Base-by-base conservation (phyloP, 1,140 invertebrate species). In the Nixonia krombeini region DNA sequence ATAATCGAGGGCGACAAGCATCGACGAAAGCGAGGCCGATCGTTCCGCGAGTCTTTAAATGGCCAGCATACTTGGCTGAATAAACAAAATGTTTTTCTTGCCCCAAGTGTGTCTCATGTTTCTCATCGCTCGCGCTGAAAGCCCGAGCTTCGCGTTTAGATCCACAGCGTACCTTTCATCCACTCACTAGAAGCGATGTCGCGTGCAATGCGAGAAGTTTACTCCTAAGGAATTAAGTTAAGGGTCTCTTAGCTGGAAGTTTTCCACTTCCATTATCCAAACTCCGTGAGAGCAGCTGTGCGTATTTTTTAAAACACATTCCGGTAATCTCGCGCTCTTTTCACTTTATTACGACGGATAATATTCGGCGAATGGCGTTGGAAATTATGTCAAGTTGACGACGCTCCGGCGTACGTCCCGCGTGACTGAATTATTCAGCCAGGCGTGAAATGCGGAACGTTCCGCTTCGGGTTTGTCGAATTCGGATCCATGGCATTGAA, bases 181-280 rank as follows among this genome's bases (percentile, higher is more conserved):
- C 33, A 35, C 33, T 35, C 12, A 31, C 29, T 31, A 12, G 29
- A 31, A 31, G 67, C 59, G 56, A 67, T 62, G 53, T 53, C 67
- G 59, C 50, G 66, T 55, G 65, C 65, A 70, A 70, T 72, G 66
- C 61, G 50, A 52, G 49, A 69, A 70, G 69, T 72, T 72, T 69
- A 40, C 49, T 35, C 21, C 23, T 42, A 17, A 51, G 64, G 53
- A 55, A 73, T 72, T 67, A 72, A 49, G 46, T 65, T 58, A 73
- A 35, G 33, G 33, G 33, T 35, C 33, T 35, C 33, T 35, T 35
- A 10, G 33, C 33, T 35, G 12, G 33, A 35, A 35, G 10, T 35
- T 35, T 35, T 35, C 33, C 33, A 35, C 33, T 35, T 35, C 33
- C 33, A 35, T 35, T 35, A 35, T 35, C 33, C 2, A 12, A 13